Percentiles rank a stretch among this genome's conserved stretches.
Evolutionary conservation across 2,797 vertebrate genomes (phyloP).

Genomic region (Scleropages formosus): DNA sequence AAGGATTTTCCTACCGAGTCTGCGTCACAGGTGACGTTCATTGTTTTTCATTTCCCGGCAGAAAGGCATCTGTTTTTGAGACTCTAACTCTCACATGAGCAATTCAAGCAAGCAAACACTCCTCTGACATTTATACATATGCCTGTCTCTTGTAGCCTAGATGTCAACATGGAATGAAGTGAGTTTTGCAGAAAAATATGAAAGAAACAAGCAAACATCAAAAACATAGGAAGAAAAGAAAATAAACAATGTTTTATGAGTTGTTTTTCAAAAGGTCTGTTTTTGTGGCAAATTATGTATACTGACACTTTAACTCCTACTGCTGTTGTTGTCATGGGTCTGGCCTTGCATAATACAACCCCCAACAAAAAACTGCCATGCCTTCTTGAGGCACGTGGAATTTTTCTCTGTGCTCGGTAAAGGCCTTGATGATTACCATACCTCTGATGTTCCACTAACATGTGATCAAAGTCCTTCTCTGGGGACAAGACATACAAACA

Average conservation of each 20-base stretch:
- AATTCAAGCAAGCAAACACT: no score
- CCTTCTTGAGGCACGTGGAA: not conserved
- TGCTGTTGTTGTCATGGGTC: not conserved
- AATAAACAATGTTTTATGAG: not conserved
- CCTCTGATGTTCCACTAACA: conserved; percentile 11
- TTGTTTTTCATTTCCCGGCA: no score
- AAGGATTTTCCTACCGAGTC: no score
- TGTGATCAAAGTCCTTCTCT: not conserved
- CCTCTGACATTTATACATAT: no score
- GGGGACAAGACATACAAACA: not conserved
- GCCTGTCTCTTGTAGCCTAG: no score
- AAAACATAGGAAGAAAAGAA: not conserved
- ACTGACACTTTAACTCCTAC: not conserved
- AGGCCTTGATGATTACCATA: conserved; percentile 3
- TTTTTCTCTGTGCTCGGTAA: not conserved
- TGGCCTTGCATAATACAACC: not conserved
- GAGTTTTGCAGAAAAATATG: no score
- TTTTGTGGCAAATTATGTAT: not conserved
- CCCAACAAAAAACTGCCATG: not conserved
- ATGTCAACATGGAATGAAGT: no score
- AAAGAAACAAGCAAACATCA: not conserved
- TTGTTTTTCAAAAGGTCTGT: not conserved
- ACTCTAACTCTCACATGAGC: no score
- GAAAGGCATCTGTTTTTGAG: no score
- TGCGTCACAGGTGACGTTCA: no score